phyloP scores from a whole-genome alignment of 30 jellyfish, hydroid and myxozoan genomes.

The Cassiopea andromeda region DNA sequence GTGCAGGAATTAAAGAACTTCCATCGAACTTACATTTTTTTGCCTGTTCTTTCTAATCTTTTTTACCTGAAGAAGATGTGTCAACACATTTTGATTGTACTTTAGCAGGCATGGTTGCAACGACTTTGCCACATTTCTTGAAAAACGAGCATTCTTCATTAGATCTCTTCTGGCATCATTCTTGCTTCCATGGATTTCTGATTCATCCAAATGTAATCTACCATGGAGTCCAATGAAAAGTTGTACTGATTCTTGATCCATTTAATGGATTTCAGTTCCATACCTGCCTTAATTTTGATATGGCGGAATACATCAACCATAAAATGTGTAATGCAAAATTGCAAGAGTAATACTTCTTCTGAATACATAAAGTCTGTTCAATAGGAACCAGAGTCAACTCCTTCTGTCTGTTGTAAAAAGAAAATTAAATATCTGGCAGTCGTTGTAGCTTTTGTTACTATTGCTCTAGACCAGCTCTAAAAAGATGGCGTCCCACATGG shows the following conservation, averaged over 20 bases:
- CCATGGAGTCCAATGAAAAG: background rate
- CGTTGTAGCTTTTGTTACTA: background rate
- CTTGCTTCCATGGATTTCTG: background rate
- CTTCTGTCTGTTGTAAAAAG: background rate
- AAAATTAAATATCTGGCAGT: background rate
- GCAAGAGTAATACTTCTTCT: background rate
- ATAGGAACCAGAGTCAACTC: background rate
- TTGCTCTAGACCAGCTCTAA: background rate
- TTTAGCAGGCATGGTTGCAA: background rate
- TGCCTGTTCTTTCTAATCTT: background rate
- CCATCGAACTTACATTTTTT: background rate
- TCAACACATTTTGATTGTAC: background rate
- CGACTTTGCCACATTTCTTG: background rate
- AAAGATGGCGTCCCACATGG: background rate
- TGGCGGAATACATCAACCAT: background rate
- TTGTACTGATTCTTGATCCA: background rate
- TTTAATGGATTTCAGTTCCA: background rate
- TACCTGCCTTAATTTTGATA: background rate
- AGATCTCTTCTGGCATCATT: background rate
- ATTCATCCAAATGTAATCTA: background rate
- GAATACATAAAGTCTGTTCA: background rate
- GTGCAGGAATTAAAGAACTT: background rate
- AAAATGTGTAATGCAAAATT: background rate
- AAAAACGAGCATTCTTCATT: background rate
- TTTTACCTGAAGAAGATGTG: background rate